Conservation (phyloP, 1,140 invertebrate genomes). For the Zaprionus ghesquierei region DNA sequence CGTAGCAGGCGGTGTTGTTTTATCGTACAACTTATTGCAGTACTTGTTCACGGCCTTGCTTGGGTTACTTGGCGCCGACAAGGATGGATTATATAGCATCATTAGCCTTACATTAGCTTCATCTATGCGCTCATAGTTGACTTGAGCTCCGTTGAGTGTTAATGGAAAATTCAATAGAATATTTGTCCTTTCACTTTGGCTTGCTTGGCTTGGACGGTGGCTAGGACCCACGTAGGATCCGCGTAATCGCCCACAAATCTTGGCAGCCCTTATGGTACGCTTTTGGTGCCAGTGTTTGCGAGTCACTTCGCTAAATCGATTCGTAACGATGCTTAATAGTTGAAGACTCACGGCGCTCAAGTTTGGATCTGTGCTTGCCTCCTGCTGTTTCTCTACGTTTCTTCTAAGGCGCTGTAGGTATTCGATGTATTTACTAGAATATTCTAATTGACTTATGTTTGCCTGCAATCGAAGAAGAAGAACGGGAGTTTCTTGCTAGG, state of each 20-base stretch:
- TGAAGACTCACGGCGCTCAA: constrained; percentile 31
- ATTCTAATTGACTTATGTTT: constrained; percentile 78
- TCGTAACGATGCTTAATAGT: constrained; percentile 59
- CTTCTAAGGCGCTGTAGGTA: constrained; percentile 59
- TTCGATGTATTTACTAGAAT: constrained; percentile 73
- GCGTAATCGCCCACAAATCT: background rate
- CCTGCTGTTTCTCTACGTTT: background rate
- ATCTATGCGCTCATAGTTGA: constrained; percentile 59
- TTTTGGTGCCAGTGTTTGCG: constrained; percentile 28
- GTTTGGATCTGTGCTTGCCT: background rate
- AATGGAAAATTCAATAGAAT: constrained; percentile 65
- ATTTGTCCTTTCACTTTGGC: constrained; percentile 40
- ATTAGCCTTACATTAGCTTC: constrained; percentile 75
- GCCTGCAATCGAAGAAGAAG: constrained; percentile 45
- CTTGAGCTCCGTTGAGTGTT: constrained; percentile 24
- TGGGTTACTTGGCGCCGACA: constrained; percentile 13
- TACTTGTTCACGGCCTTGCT: background rate
- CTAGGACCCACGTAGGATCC: background rate
- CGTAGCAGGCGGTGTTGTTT: background rate
- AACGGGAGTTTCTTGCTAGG: no score
- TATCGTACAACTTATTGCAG: constrained; percentile 5
- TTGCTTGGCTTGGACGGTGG: background rate
- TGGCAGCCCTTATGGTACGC: constrained; percentile 1
- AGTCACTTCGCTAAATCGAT: constrained; percentile 40
- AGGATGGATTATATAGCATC: constrained; percentile 62